Percentiles rank a stretch among this genome's conserved stretches.
Evolutionary conservation across 2,888 invertebrate species (phyloP).

Genomic region (Frankliniella fusca): DNA sequence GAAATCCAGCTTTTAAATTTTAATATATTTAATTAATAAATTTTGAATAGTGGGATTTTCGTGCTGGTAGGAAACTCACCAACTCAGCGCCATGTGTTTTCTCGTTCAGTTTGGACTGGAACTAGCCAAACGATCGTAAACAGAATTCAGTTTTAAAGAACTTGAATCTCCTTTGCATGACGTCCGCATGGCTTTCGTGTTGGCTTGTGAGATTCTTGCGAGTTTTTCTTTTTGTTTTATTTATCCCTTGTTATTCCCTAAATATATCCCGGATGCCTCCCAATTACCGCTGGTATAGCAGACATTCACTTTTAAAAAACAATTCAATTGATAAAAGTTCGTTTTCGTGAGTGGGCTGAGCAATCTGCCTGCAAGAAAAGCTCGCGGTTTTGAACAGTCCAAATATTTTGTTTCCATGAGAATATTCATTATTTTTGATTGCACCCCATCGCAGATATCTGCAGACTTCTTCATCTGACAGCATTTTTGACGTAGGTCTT

Average conservation of each 20-base stretch:
- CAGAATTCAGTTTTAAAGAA: too few species aligned
- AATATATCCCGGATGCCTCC: too few species aligned
- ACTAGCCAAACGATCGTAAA: too few species aligned
- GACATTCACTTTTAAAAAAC: background rate
- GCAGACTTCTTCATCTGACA: background rate
- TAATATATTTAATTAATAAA: background rate
- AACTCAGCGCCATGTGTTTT: conserved; percentile 9
- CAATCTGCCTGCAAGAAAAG: background rate
- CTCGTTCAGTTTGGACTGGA: background rate
- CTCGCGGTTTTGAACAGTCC: background rate
- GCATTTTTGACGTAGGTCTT: background rate
- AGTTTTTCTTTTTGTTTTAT: background rate
- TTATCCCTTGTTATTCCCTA: background rate
- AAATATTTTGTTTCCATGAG: background rate
- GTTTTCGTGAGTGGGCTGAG: too few species aligned
- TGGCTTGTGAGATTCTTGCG: background rate
- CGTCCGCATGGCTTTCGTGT: background rate
- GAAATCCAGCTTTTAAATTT: too few species aligned
- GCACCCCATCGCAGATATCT: background rate
- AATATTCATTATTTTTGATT: background rate
- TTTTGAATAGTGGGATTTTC: background rate
- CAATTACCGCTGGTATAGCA: too few species aligned
- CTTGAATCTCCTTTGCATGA: background rate
- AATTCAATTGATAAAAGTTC: too few species aligned
- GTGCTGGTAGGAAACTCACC: background rate